Evolutionary conservation across 2,888 invertebrate species (phyloP).

Genomic region (Protonemura montana): DNA sequence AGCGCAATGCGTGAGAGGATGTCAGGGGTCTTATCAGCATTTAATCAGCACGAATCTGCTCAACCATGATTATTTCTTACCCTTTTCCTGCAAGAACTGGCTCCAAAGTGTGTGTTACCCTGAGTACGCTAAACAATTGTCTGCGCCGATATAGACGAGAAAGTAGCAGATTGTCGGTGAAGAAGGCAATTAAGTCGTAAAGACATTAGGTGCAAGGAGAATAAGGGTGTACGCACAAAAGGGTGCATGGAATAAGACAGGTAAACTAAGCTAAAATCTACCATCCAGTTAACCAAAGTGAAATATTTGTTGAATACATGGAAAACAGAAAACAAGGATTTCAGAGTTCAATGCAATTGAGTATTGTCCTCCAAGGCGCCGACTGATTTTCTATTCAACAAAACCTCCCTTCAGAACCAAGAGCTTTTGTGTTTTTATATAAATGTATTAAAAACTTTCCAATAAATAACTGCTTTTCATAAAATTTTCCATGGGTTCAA

Average conservation of each 20-base stretch:
- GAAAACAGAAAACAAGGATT: background rate
- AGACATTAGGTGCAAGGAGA: background rate
- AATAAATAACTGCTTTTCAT: background rate
- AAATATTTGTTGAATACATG: background rate
- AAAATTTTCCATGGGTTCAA: background rate
- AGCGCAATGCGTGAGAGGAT: background rate
- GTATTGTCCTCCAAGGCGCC: background rate
- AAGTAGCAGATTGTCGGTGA: background rate
- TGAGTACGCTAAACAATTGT: too few species aligned
- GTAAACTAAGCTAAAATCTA: background rate
- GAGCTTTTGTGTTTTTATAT: background rate
- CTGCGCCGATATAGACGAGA: background rate
- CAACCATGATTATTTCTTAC: constrained; percentile 5
- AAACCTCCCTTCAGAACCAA: background rate
- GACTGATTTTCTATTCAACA: background rate
- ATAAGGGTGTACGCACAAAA: background rate
- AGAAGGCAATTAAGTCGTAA: background rate
- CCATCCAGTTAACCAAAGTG: background rate
- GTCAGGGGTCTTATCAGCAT: background rate
- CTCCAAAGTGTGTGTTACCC: background rate
- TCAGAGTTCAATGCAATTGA: background rate
- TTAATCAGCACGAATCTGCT: background rate
- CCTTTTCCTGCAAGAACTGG: background rate
- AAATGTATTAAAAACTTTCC: background rate
- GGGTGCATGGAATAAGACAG: background rate